phyloP scores from a whole-genome alignment of 2,797 vertebrate species.

The Cirrhinus mrigala region DNA sequence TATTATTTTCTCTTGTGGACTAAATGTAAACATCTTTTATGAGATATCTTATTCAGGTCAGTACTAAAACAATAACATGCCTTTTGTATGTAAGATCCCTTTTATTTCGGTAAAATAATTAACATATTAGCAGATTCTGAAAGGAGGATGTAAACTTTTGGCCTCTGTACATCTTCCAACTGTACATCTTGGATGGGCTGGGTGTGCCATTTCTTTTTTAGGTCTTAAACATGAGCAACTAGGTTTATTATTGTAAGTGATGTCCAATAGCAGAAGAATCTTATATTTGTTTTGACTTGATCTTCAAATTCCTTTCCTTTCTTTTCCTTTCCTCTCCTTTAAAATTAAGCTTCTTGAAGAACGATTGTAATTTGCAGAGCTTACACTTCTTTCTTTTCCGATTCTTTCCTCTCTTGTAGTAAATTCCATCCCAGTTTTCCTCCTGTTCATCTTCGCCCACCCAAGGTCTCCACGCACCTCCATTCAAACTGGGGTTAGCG shows the following conservation, averaged over 20 bases:
- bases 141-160: no score
- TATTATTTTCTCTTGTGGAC: no score
- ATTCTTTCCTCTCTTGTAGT: slow-evolving; percentile 76
- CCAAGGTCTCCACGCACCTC: slow-evolving; percentile 93
- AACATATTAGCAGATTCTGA: no score
- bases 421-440: slow-evolving; percentile 74
- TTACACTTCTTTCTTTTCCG: slow-evolving; percentile 80
- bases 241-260: neutral
- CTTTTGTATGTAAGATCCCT: no score
- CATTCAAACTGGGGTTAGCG: slow-evolving; percentile 86
- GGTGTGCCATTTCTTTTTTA: neutral
- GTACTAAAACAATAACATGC: no score
- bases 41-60: no score
- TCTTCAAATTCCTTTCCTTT: no score
- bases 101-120: no score
- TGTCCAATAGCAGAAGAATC: neutral
- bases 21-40: no score
- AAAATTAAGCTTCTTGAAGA: slow-evolving; percentile 93
- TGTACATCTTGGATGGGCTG: neutral
- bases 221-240: neutral
- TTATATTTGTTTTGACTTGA: slow-evolving; percentile 92
- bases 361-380: slow-evolving; percentile 90
- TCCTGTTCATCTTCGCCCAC: slow-evolving; percentile 82
- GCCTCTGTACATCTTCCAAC: no score
- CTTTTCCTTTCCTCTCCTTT: no score